Evolutionary conservation across 2,888 invertebrate species (phyloP).

Genomic region (Cephonodes hylas): DNA sequence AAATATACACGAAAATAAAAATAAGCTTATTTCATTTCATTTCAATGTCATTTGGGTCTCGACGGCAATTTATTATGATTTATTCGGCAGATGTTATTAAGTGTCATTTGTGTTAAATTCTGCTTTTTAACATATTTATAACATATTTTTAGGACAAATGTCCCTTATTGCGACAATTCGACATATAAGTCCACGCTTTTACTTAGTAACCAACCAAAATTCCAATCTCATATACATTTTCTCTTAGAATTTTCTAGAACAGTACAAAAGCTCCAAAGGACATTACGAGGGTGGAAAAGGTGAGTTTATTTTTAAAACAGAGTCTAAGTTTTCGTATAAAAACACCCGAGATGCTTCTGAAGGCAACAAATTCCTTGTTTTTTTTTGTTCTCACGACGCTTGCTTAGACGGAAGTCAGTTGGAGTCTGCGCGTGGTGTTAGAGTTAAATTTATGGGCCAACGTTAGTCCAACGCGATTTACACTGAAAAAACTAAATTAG

Average conservation of each 20-base stretch:
- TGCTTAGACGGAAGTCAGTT: conserved; percentile 1
- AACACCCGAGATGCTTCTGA: conserved; percentile 50
- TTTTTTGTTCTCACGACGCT: conserved; percentile 18
- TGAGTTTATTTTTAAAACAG: background rate
- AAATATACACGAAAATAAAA: background rate
- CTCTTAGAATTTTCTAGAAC: no score
- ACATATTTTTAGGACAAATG: no score
- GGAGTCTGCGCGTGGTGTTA: background rate
- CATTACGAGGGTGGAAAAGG: no score
- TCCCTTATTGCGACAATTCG: no score
- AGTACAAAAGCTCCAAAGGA: no score
- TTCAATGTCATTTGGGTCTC: background rate
- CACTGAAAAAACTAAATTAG: conserved; percentile 3
- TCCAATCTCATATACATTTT: no score
- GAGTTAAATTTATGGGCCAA: conserved; percentile 9
- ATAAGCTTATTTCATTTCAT: background rate
- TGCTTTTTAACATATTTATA: no score
- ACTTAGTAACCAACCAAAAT: no score
- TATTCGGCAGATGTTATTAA: background rate
- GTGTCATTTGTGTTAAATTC: no score
- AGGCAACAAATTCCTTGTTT: conserved; percentile 49
- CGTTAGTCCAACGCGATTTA: background rate
- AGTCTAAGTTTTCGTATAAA: conserved; percentile 44
- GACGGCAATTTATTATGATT: background rate
- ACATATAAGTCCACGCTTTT: no score